A percentile compares a stretch with the other conserved stretches of the same genome.
Conservation (phyloP, 1,140 invertebrate species). For the Onthophagus taurus region DNA sequence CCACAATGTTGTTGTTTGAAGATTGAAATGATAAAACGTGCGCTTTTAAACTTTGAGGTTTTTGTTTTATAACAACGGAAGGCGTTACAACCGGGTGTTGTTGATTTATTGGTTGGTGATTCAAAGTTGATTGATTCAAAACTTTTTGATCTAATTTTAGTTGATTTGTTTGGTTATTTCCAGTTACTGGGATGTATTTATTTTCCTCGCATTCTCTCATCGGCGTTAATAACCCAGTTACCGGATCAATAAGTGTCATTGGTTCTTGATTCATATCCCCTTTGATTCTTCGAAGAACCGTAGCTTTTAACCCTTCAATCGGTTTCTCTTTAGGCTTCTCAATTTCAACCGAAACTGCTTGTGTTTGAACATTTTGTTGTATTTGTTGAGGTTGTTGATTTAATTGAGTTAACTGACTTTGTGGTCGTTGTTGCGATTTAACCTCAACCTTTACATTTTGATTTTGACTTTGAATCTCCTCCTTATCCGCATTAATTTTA, state of each 20-base stretch:
- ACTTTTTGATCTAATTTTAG: conserved; percentile 22
- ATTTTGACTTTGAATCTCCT: conserved; percentile 24
- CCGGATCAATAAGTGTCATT: conserved; percentile 61
- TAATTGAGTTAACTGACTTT: conserved; percentile 14
- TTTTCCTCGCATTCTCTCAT: conserved; percentile 65
- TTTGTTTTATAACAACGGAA: conserved; percentile 19
- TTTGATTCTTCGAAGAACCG: conserved; percentile 33
- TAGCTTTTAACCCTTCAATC: conserved; percentile 31
- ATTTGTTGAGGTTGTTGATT: conserved; percentile 19
- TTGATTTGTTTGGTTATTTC: conserved; percentile 12
- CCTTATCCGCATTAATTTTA: conserved; percentile 23
- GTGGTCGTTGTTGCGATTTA: conserved; percentile 26
- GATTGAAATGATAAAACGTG: conserved; percentile 41
- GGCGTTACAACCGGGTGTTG: conserved; percentile 13
- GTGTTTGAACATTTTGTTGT: conserved; percentile 16
- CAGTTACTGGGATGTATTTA: conserved; percentile 54
- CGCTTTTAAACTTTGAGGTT: conserved; percentile 44
- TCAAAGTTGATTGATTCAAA: conserved; percentile 13
- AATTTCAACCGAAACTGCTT: conserved; percentile 14
- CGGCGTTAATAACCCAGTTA: conserved; percentile 62
- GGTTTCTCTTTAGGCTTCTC: conserved; percentile 25
- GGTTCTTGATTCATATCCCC: conserved; percentile 41
- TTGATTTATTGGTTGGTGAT: conserved; percentile 14
- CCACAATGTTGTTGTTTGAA: conserved; percentile 30
- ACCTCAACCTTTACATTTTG: conserved; percentile 12